Percentiles rank a stretch among this genome's conserved stretches.
Evolutionary conservation across 2,888 invertebrate species (phyloP).

Genomic region (Macrophya alboannulata): DNA sequence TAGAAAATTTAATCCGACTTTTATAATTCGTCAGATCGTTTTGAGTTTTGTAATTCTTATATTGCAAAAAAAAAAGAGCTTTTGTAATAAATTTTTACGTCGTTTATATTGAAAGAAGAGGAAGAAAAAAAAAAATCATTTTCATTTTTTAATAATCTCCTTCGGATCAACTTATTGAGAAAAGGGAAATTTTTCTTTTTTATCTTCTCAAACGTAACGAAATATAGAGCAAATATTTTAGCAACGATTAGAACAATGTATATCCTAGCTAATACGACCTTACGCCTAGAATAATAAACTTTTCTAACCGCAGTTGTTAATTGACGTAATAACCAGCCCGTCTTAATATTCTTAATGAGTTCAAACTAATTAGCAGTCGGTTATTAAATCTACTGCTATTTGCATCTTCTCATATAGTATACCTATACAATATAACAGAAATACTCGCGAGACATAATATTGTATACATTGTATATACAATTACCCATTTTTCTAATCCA

Average conservation of each 20-base stretch:
- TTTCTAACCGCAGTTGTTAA: conserved; percentile 12
- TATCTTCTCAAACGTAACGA: neutral
- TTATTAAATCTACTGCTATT: conserved; percentile 53
- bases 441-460: neutral
- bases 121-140: no score
- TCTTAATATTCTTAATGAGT: conserved; percentile 69
- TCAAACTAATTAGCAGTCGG: conserved; percentile 65
- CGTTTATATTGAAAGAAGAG: no score
- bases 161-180: no score
- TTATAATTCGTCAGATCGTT: no score
- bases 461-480: neutral
- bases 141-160: no score
- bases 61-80: no score
- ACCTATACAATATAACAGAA: neutral
- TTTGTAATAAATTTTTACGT: no score
- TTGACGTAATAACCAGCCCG: conserved; percentile 70
- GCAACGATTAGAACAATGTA: conserved; percentile 71
- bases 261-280: conserved; percentile 68
- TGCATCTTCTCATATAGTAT: neutral
- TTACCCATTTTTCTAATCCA: neutral
- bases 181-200: no score
- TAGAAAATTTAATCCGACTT: no score
- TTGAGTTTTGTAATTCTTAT: no score
- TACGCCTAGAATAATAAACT: conserved; percentile 65
- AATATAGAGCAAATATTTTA: conserved; percentile 76